Conservation (phyloP, 2,797 vertebrate species). For the Urocyon cinereoargenteus region DNA sequence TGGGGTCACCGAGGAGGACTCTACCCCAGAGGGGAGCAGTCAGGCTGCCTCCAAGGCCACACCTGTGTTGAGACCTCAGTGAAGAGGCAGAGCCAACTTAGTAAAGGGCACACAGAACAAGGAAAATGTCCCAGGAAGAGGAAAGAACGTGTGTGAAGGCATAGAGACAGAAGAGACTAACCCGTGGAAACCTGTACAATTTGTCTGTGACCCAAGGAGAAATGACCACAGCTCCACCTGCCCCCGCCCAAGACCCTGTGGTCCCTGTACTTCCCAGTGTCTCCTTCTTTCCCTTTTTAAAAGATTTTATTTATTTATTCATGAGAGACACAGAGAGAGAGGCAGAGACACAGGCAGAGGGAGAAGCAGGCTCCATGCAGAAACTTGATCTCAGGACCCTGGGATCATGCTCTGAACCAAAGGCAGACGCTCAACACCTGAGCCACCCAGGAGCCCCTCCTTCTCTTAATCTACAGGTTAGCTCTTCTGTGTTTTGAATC, state of each 20-base stretch:
- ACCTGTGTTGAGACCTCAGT: neutral
- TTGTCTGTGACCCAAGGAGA: neutral
- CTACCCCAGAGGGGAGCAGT: neutral
- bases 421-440: too few species aligned
- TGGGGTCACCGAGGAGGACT: neutral
- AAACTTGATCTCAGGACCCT: too few species aligned
- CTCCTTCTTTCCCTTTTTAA: neutral
- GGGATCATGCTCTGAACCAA: too few species aligned
- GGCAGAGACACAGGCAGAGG: too few species aligned
- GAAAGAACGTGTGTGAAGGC: neutral
- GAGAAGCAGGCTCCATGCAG: too few species aligned
- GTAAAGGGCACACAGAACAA: neutral
- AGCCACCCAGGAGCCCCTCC: too few species aligned
- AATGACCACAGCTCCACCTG: neutral
- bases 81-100: neutral
- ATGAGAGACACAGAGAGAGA: too few species aligned
- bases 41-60: neutral
- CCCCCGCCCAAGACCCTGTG: accelerated
- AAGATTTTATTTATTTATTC: too few species aligned
- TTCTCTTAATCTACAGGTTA: neutral
- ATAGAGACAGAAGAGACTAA: neutral
- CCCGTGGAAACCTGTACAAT: neutral
- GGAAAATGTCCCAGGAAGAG: neutral
- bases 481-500: neutral
- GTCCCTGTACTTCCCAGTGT: neutral